Conservation (phyloP, 64 coral and sea anemone genomes). For the Montipora efflorescens region DNA sequence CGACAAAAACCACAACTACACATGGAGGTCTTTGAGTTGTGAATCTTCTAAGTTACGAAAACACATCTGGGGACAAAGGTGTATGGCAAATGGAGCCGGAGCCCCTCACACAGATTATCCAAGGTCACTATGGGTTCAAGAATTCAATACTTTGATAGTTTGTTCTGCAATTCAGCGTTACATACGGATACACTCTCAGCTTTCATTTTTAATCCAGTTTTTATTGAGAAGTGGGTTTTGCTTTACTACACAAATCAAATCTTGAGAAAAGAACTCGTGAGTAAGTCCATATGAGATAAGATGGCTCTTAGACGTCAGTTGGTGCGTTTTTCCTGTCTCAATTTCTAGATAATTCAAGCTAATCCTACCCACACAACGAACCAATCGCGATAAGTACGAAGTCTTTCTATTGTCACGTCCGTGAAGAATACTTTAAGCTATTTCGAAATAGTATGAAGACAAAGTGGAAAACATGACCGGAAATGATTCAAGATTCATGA, state of each 20-base stretch:
- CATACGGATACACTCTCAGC: neutral
- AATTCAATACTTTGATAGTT: conserved; percentile 28
- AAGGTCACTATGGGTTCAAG: conserved; percentile 30
- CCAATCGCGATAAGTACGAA: conserved; percentile 14
- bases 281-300: conserved; percentile 22
- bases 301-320: conserved; percentile 12
- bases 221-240: neutral
- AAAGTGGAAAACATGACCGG: neutral
- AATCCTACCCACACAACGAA: conserved; percentile 38
- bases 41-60: neutral
- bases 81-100: neutral
- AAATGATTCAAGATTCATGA: neutral
- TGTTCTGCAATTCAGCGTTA: conserved; percentile 21
- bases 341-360: conserved; percentile 11
- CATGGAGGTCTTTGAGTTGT: neutral
- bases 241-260: neutral
- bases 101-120: neutral
- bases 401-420: conserved; percentile 15
- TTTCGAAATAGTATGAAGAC: neutral
- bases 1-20: neutral
- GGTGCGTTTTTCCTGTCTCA: conserved; percentile 51
- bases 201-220: conserved; percentile 31
- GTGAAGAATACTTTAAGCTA: neutral
- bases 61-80: neutral
- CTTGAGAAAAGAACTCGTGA: neutral